Evolutionary conservation across 2,113 vertebrate genomes (phyloP), one percentile per base, ranked within the genome.

Genomic region (Fulica atra): DNA sequence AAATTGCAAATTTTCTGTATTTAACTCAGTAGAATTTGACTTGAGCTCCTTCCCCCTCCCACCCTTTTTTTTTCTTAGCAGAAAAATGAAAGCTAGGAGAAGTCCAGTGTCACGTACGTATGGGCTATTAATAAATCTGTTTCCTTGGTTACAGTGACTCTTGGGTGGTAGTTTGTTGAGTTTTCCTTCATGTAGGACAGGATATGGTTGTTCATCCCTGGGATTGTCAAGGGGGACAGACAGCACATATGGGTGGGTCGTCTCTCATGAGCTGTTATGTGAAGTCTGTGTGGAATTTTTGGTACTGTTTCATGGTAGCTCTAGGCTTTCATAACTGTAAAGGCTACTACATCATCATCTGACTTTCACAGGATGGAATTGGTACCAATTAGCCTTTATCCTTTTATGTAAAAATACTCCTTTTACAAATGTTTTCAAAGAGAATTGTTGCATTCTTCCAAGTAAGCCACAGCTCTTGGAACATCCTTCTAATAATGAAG

Each of bases 91-190:
- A 51, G 8, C 6, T 29, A 76, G 31, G 25, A 60, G 33, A 42
- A 15, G 16, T 64, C 31, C 5, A 54, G 10, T 16, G 12, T 44
- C 11, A 8, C 0, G 1, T 38, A 35, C 29, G 6, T 16, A 23
- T 3, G 24, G 31, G 4, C 40, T 74, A 11, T 28, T 63, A 68
- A 68, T 48, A 70, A 64, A 93, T 51, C 3, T 65, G 2, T 54
- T 68, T 54, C 24, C 29, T 70, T 24, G 0, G 1, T 64, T 74
- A 28, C 14, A 18, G 28, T n/a, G 50, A 63, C 9, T 38, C 11
- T 50, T 38, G 7, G 24, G 4, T 35, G 8, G 9, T 28, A 7
- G 15, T 29, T 66, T 57, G 15, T 44, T 81, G 25, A 2, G 57
- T 87, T 90, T 38, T 5, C 59, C 10, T 26, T 44, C 29, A 69